A percentile compares a stretch with the other conserved stretches of the same genome.
phyloP scores from a whole-genome alignment of 2,888 invertebrate genomes.

The Helleia helle region DNA sequence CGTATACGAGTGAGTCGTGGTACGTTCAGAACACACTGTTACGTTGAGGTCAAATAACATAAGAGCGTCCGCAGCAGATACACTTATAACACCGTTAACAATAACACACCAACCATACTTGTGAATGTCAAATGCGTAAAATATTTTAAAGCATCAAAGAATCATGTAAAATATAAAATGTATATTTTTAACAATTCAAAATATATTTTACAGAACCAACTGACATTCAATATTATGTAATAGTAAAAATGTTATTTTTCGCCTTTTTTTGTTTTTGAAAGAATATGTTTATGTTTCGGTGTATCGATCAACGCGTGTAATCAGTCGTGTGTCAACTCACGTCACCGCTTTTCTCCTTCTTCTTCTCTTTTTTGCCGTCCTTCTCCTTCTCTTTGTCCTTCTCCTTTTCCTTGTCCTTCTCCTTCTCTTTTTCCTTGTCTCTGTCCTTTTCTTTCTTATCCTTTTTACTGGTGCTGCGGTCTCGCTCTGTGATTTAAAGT shows the following conservation, averaged over 20 bases:
- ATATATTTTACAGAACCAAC: too few species aligned
- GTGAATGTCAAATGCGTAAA: too few species aligned
- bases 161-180: too few species aligned
- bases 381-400: slow-evolving; percentile 63
- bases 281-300: too few species aligned
- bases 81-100: slow-evolving; percentile 14
- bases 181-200: too few species aligned
- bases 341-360: slow-evolving; percentile 48
- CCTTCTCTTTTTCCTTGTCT: too few species aligned
- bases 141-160: too few species aligned
- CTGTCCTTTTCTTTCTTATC: slow-evolving; percentile 77
- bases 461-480: slow-evolving; percentile 64
- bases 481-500: slow-evolving; percentile 58
- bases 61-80: slow-evolving; percentile 35
- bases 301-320: too few species aligned
- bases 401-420: slow-evolving; percentile 48
- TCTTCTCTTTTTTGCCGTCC: slow-evolving; percentile 51
- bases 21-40: slow-evolving; percentile 16
- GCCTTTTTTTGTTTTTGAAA: too few species aligned
- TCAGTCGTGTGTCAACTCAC: slow-evolving; percentile 19
- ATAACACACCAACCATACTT: not conserved
- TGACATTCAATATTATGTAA: too few species aligned
- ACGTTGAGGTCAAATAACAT: slow-evolving; percentile 15
- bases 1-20: not conserved
- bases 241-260: too few species aligned